Evolutionary conservation across 2,888 invertebrate genomes (phyloP).

Genomic region (Eilema depressum): DNA sequence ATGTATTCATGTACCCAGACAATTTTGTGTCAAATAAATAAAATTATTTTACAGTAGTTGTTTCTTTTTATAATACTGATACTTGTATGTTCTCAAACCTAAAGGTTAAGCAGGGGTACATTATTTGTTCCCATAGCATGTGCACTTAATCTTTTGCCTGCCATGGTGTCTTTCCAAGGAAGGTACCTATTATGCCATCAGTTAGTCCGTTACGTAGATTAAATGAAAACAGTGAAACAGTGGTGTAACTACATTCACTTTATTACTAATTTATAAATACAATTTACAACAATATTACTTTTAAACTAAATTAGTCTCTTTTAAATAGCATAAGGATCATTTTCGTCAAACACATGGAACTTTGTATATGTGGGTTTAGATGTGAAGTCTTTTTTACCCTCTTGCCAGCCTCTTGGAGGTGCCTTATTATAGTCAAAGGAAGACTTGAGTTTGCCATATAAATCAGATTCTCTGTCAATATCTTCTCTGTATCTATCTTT

Average conservation of each 20-base stretch:
- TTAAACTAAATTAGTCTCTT: slow-evolving; percentile 13
- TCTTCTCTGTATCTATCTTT: slow-evolving; percentile 91
- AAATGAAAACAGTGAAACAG: background rate
- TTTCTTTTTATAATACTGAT: background rate
- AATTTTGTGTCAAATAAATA: background rate
- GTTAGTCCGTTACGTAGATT: background rate
- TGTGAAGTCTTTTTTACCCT: slow-evolving; percentile 93
- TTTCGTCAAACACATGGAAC: slow-evolving; percentile 92
- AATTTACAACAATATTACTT: slow-evolving; percentile 22
- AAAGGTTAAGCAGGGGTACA: background rate
- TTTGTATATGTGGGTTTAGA: slow-evolving; percentile 92
- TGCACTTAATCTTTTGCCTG: background rate
- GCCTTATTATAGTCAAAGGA: slow-evolving; percentile 93
- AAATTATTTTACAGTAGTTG: background rate
- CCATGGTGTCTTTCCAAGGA: too few relatives aligned
- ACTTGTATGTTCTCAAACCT: background rate
- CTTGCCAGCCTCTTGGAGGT: slow-evolving; percentile 93
- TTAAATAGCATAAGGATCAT: slow-evolving; percentile 91
- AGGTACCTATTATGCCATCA: background rate
- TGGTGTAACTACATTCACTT: slow-evolving; percentile 25
- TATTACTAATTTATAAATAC: slow-evolving; percentile 34
- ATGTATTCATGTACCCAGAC: background rate
- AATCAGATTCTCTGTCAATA: slow-evolving; percentile 88
- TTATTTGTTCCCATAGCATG: too few relatives aligned
- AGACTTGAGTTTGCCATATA: slow-evolving; percentile 90